phyloP scores from a whole-genome alignment of 30 jellyfish, hydroid and myxozoan genomes.

The Turritopsis dohrnii region DNA sequence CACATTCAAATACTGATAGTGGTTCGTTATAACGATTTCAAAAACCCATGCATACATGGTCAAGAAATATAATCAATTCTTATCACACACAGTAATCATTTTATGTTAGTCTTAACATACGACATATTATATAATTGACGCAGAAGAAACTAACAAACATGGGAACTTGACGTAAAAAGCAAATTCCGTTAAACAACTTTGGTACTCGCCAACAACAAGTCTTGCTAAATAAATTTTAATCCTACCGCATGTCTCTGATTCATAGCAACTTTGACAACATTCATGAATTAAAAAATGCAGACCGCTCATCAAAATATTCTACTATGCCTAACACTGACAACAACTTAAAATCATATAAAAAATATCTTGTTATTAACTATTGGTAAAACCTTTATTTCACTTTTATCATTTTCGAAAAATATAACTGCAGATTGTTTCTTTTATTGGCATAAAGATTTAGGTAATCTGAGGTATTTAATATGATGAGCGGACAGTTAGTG shows the following conservation, averaged over 20 bases:
- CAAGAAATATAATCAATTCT: too few relatives aligned
- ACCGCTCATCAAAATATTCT: neutral
- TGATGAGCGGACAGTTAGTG: neutral
- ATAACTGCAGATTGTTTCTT: neutral
- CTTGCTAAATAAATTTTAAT: neutral
- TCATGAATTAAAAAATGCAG: neutral
- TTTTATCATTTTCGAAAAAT: neutral
- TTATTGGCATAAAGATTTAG: neutral
- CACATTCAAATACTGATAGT: too few relatives aligned
- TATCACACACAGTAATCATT: too few relatives aligned
- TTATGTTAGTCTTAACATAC: too few relatives aligned
- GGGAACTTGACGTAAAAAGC: neutral
- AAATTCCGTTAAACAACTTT: neutral
- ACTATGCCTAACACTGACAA: neutral
- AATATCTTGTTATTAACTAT: neutral
- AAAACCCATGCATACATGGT: too few relatives aligned
- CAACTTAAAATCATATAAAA: neutral
- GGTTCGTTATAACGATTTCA: too few relatives aligned
- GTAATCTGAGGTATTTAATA: neutral
- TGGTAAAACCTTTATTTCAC: neutral
- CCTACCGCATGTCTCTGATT: neutral
- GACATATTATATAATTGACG: neutral
- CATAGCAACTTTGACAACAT: constrained; percentile 11
- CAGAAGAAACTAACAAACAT: neutral
- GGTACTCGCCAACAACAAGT: neutral